Conservation (phyloP, 1,140 invertebrate genomes). For the Agraylea sexmaculata region DNA sequence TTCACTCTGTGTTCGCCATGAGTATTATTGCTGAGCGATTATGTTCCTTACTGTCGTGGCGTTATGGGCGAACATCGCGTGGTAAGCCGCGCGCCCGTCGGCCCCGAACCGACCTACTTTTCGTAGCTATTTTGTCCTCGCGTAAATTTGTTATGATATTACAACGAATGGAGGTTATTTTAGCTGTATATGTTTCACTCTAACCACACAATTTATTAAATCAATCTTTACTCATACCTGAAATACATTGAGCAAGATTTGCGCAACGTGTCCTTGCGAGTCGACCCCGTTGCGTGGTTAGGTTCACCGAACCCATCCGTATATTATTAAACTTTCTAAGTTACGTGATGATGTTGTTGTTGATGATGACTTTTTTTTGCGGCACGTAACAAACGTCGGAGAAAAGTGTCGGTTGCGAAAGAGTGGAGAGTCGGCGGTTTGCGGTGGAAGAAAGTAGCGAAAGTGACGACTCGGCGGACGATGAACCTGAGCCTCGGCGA, state of each 20-base stretch:
- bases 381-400: too few species aligned
- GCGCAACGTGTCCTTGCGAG: conserved; percentile 16
- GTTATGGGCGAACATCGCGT: not conserved
- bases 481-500: conserved; percentile 12
- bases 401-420: conserved; percentile 2
- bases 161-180: conserved; percentile 15
- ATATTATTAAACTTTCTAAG: too few species aligned
- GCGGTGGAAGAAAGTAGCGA: conserved; percentile 19
- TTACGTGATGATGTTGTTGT: too few species aligned
- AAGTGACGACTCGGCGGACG: conserved; percentile 11
- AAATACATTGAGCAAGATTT: conserved; percentile 15
- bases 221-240: not conserved
- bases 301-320: too few species aligned
- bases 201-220: not conserved
- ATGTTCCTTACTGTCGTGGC: conserved; percentile 4
- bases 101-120: conserved; percentile 21
- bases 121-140: conserved; percentile 22
- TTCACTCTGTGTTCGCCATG: conserved; percentile 26
- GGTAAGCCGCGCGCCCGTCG: conserved; percentile 12
- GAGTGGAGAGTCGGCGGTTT: conserved; percentile 2
- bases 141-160: conserved; percentile 21
- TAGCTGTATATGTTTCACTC: not conserved
- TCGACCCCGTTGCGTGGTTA: not conserved
- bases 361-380: too few species aligned
- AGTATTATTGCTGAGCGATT: conserved; percentile 5